Evolutionary conservation across 2,888 invertebrate genomes (phyloP).

Genomic region (Drosophila bunnanda): DNA sequence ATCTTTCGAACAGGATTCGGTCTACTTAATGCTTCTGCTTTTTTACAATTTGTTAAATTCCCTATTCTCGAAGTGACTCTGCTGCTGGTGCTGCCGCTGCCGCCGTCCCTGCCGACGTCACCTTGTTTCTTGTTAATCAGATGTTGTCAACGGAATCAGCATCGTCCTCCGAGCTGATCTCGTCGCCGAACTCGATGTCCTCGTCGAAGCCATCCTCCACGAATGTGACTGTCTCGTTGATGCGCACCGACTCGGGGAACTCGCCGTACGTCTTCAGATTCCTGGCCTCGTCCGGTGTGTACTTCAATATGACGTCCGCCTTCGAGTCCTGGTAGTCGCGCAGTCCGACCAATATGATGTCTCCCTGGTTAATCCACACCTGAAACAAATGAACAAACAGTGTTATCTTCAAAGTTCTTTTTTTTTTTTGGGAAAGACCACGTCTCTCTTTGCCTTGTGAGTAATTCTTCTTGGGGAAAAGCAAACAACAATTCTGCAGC

Average conservation of each 20-base stretch:
- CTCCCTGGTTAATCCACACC: conserved; percentile 99
- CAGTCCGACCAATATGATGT: conserved; percentile 98
- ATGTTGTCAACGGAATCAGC: conserved; percentile 90
- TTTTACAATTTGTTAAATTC: conserved; percentile 76
- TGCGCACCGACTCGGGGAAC: conserved; percentile 98
- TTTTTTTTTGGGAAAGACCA: conserved; percentile 22
- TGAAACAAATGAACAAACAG: conserved; percentile 78
- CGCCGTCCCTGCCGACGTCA: conserved; percentile 38
- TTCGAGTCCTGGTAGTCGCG: conserved; percentile 99
- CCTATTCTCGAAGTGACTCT: conserved; percentile 67
- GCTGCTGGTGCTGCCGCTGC: conserved; percentile 36
- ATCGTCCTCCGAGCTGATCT: conserved; percentile 96
- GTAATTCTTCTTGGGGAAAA: conserved; percentile 22
- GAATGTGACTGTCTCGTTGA: conserved; percentile 98
- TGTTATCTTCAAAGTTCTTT: conserved; percentile 27
- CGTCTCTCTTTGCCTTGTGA: conserved; percentile 16
- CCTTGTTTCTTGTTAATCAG: conserved; percentile 84
- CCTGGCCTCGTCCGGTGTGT: conserved; percentile 99
- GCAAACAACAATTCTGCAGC: conserved; percentile 34
- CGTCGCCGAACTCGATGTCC: conserved; percentile 98
- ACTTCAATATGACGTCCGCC: conserved; percentile 99
- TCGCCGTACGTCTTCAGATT: conserved; percentile 99
- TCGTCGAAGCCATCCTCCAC: conserved; percentile 98
- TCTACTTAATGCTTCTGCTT: conserved; percentile 50
- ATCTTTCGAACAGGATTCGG: conserved; percentile 19